Conservation (phyloP, 1,140 invertebrate species). For the Ceratina australensis region DNA sequence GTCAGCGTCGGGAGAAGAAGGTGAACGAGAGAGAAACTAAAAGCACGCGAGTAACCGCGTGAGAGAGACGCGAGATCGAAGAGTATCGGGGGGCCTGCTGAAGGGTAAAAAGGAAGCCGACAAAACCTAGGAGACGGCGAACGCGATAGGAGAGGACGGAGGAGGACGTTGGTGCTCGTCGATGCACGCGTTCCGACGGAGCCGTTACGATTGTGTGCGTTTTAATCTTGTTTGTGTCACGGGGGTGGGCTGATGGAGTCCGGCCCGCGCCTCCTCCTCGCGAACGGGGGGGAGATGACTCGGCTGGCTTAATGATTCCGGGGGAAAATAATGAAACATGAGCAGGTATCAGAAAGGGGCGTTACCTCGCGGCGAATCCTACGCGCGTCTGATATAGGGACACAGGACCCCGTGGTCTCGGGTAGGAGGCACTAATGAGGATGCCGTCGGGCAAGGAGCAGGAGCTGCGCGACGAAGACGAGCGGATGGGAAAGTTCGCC, state of each 20-base stretch:
- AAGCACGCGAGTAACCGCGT: background rate
- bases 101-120: slow-evolving; percentile 34
- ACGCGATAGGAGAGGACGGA: slow-evolving; percentile 16
- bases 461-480: background rate
- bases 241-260: slow-evolving; percentile 57
- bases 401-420: slow-evolving; percentile 48
- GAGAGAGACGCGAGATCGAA: slow-evolving; percentile 4
- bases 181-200: slow-evolving; percentile 26
- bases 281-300: slow-evolving; percentile 69
- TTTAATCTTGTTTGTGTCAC: slow-evolving; percentile 54
- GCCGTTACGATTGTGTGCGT: slow-evolving; percentile 43
- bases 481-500: background rate
- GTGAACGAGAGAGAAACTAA: background rate
- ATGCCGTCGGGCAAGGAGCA: slow-evolving; percentile 32
- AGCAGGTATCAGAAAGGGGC: slow-evolving; percentile 68
- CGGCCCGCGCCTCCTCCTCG: slow-evolving; percentile 55
- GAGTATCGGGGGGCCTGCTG: slow-evolving; percentile 16
- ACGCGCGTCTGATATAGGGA: slow-evolving; percentile 61
- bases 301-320: slow-evolving; percentile 71
- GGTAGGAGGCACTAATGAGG: slow-evolving; percentile 78
- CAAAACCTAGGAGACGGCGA: slow-evolving; percentile 25
- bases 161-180: slow-evolving; percentile 27
- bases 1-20: slow-evolving; percentile 3
- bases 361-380: slow-evolving; percentile 57
- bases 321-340: slow-evolving; percentile 76